Evolutionary conservation across 2,797 vertebrate species (phyloP).

Genomic region (Eulemur mongoz): DNA sequence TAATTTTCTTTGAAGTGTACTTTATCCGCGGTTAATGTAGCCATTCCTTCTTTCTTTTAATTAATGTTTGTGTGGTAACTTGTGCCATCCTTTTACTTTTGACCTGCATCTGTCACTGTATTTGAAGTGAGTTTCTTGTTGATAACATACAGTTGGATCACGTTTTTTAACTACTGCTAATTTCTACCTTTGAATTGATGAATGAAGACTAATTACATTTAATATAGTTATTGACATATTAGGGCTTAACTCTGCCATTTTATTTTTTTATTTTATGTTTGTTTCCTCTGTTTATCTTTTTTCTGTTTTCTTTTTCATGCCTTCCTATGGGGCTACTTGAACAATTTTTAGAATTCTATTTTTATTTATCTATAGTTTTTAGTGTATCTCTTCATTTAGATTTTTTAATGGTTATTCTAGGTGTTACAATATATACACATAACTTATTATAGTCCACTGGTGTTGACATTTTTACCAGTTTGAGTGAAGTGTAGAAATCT

Average conservation of each 20-base stretch:
- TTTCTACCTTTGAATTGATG: neutral
- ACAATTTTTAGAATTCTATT: neutral
- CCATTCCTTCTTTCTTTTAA: neutral
- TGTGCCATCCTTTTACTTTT: neutral
- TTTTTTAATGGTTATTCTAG: neutral
- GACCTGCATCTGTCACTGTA: neutral
- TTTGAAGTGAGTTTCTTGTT: neutral
- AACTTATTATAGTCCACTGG: neutral
- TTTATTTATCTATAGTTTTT: neutral
- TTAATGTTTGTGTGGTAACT: neutral
- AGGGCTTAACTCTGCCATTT: neutral
- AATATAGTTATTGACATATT: neutral
- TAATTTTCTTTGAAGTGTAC: neutral
- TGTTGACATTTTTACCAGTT: neutral
- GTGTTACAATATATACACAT: neutral
- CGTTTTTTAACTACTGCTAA: neutral
- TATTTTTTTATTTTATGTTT: neutral
- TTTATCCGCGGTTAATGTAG: neutral
- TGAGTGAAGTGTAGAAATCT: neutral
- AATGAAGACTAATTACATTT: neutral
- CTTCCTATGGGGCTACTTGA: neutral
- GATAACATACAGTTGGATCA: neutral
- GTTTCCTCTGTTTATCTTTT: neutral
- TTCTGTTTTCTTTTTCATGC: neutral
- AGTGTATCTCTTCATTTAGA: neutral